Evolutionary conservation across 2,797 vertebrate genomes (phyloP).

Genomic region (Molossus alvarezi): DNA sequence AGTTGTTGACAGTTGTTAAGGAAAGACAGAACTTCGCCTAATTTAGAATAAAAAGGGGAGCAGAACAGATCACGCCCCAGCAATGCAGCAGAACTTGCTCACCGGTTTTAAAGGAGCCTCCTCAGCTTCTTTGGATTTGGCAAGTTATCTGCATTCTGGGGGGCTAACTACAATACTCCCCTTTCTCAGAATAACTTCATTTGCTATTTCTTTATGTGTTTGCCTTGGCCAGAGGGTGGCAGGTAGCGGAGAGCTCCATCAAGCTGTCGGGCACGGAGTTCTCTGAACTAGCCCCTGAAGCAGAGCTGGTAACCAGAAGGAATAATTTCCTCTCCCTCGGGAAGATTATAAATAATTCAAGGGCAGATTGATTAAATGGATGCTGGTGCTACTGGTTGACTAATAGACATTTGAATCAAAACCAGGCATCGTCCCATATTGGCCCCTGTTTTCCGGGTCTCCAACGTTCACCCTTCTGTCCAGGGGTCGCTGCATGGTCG

Average conservation of each 20-base stretch:
- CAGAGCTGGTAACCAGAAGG: constrained; percentile 16
- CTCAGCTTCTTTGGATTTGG: not conserved
- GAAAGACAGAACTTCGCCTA: not conserved
- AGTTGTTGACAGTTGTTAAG: not conserved
- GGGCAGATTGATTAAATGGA: constrained; percentile 41
- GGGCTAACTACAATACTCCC: not conserved
- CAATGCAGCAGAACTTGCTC: not conserved
- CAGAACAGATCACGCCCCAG: not conserved
- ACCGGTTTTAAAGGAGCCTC: not conserved
- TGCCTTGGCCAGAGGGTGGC: not conserved
- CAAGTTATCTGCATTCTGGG: not conserved
- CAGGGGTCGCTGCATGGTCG: not conserved
- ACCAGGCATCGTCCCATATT: not conserved
- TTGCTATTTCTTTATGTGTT: not conserved
- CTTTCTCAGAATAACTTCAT: not conserved
- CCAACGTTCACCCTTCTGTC: not conserved
- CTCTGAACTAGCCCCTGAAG: not conserved
- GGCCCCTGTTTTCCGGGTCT: fast-evolving
- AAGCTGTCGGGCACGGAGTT: not conserved
- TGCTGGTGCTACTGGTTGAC: constrained; percentile 11
- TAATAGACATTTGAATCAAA: constrained; percentile 3
- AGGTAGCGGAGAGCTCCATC: not conserved
- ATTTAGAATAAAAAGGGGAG: constrained; percentile 47
- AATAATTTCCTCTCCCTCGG: constrained; percentile 22
- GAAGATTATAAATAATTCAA: constrained; percentile 68